Evolutionary conservation across 2,888 invertebrate species (phyloP).

Genomic region (Oscheius myriophilus): DNA sequence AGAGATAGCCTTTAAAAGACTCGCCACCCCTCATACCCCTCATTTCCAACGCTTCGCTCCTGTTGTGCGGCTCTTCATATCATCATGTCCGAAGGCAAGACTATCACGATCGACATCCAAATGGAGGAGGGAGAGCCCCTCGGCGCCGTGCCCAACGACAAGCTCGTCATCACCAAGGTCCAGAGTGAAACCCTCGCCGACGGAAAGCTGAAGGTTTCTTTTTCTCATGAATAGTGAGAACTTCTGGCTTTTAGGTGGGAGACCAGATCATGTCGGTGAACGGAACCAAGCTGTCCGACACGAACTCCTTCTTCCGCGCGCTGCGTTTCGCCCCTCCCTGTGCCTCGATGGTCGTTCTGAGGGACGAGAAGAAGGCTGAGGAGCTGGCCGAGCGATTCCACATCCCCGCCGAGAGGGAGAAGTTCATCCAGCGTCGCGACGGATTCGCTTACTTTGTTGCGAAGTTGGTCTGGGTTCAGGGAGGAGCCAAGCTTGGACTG

Average conservation of each 20-base stretch:
- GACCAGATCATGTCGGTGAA: constrained; percentile 61
- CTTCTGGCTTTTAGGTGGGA: too few relatives aligned
- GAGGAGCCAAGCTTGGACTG: constrained; percentile 59
- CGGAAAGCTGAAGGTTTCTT: constrained; percentile 62
- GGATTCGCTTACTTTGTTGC: constrained; percentile 52
- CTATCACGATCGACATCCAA: constrained; percentile 47
- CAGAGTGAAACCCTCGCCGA: constrained; percentile 61
- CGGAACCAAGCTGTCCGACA: constrained; percentile 40
- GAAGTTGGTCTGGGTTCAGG: constrained; percentile 12
- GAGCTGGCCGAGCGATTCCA: constrained; percentile 55
- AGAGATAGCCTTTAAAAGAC: too few relatives aligned
- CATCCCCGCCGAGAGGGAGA: constrained; percentile 60
- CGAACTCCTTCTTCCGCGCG: constrained; percentile 58
- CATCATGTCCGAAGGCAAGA: too few relatives aligned
- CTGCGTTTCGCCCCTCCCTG: constrained; percentile 57
- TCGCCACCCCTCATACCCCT: too few relatives aligned
- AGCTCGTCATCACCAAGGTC: constrained; percentile 61
- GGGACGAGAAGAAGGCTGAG: constrained; percentile 33
- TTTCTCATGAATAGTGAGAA: too few relatives aligned
- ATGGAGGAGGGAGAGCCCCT: constrained; percentile 68
- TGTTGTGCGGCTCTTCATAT: too few relatives aligned
- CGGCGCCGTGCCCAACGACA: constrained; percentile 65
- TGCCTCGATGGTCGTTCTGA: constrained; percentile 38
- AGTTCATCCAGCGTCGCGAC: constrained; percentile 59
- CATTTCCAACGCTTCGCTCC: too few relatives aligned